Conservation (phyloP, 1,140 invertebrate species). For the Dolichoris vasculosae region DNA sequence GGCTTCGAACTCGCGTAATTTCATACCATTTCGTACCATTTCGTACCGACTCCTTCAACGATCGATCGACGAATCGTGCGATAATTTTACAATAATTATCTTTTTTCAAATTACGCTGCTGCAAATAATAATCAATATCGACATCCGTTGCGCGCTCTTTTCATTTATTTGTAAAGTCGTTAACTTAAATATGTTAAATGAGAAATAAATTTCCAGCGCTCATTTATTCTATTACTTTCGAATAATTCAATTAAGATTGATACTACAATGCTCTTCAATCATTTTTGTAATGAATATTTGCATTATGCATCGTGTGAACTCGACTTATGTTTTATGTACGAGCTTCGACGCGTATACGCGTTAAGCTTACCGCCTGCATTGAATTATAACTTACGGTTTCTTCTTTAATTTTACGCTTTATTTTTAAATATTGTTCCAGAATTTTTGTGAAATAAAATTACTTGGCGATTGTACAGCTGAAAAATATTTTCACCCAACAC, state of each 20-base stretch:
- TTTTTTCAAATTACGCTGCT: too few relatives aligned
- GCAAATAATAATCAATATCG: too few relatives aligned
- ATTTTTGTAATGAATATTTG: constrained; percentile 5
- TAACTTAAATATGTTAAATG: not conserved
- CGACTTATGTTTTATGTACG: not conserved
- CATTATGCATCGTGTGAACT: constrained; percentile 2
- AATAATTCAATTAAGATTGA: constrained; percentile 1
- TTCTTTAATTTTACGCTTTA: not conserved
- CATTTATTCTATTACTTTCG: not conserved
- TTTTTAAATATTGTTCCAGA: not conserved
- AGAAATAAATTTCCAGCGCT: not conserved
- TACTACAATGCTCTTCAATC: not conserved
- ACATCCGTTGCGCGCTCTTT: too few relatives aligned
- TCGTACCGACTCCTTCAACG: too few relatives aligned
- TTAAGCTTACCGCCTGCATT: not conserved
- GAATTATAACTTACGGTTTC: not conserved
- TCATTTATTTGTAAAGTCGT: too few relatives aligned
- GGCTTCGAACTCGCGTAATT: too few relatives aligned
- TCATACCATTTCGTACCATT: too few relatives aligned
- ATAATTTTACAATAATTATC: too few relatives aligned
- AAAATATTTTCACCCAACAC: too few relatives aligned
- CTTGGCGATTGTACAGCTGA: too few relatives aligned
- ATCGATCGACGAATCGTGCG: too few relatives aligned
- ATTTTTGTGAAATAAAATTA: not conserved
- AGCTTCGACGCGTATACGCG: not conserved